A percentile compares a stretch with the other conserved stretches of the same genome.
phyloP scores from a whole-genome alignment of 23 tunicate species.

The Trididemnum clinides region DNA sequence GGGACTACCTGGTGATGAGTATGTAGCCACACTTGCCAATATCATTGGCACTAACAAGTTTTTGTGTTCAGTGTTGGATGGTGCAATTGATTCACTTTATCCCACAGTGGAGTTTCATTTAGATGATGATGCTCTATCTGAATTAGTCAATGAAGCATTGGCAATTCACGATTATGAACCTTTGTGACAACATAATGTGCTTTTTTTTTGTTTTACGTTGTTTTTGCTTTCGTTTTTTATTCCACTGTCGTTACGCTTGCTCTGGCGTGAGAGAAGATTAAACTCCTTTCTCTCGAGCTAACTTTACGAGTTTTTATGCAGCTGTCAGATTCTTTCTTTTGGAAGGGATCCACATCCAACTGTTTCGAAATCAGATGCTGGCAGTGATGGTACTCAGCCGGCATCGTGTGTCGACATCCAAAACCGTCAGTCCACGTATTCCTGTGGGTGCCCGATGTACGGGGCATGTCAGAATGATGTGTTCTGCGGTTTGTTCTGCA shows the following conservation, averaged over 20 bases:
- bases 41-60: slow-evolving; percentile 8
- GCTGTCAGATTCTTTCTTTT: no score
- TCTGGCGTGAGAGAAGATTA: no score
- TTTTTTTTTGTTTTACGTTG: not conserved
- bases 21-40: not conserved
- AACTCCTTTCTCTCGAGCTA: no score
- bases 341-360: no score
- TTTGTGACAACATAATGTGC: not conserved
- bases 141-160: not conserved
- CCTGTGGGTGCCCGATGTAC: no score
- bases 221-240: not conserved
- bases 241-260: not conserved
- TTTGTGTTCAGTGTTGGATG: not conserved
- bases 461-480: no score
- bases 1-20: not conserved
- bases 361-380: no score
- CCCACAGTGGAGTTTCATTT: not conserved
- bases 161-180: not conserved
- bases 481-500: no score
- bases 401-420: no score
- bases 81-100: not conserved
- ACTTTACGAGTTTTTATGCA: no score
- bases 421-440: no score
- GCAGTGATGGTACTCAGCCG: no score
- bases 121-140: not conserved